Percentiles rank a stretch among this genome's conserved stretches.
Conservation (phyloP, 2,888 invertebrate genomes). For the Acrobasis consociella region DNA sequence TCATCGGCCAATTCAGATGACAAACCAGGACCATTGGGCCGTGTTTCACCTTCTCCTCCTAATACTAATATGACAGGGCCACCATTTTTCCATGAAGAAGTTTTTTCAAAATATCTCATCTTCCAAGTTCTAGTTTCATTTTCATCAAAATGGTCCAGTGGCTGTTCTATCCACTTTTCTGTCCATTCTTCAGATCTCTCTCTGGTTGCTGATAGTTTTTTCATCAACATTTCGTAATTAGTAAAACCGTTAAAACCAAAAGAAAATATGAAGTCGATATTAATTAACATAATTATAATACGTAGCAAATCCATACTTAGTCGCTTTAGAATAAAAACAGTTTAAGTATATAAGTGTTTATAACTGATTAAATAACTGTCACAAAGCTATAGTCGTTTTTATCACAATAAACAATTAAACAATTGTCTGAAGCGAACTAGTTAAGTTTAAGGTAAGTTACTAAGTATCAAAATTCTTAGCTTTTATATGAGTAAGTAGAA, state of each 20-base stretch:
- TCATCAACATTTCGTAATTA: background rate
- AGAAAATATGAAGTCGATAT: background rate
- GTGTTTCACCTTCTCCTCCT: constrained; percentile 12
- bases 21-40: background rate
- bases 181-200: background rate
- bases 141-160: background rate
- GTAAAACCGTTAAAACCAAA: background rate
- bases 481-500: too few species aligned
- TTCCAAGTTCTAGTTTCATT: constrained; percentile 22
- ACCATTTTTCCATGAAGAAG: constrained; percentile 7
- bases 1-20: constrained; percentile 13
- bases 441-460: too few species aligned
- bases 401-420: too few species aligned
- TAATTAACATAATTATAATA: background rate
- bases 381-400: too few species aligned
- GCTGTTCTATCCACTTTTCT: constrained; percentile 4
- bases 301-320: background rate
- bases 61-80: constrained; percentile 24
- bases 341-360: too few species aligned
- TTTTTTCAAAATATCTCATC: constrained; percentile 27
- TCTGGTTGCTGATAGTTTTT: background rate
- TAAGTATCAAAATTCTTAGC: too few species aligned
- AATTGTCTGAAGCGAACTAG: too few species aligned
- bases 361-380: too few species aligned
- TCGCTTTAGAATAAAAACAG: background rate